Base-by-base conservation (phyloP, 2,797 vertebrate species). In the Podargus strigoides region DNA sequence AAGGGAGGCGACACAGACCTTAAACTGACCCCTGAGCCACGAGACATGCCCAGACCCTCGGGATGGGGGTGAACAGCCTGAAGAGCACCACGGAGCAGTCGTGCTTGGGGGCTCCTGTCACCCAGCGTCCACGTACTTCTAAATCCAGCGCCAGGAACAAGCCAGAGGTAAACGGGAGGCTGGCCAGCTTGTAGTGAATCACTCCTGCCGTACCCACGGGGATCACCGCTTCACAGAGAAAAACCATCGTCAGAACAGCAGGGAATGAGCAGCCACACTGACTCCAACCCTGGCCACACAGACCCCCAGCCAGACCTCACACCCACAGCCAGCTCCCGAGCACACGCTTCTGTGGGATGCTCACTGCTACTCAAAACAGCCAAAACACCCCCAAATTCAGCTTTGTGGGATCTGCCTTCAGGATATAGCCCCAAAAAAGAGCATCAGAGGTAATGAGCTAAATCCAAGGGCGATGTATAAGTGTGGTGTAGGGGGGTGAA, bases 11-110 rank as follows among this genome's bases (percentile, higher is more conserved):
- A 49, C 37, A 3, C 2, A 0, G 23, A 6, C 0, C 0, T 63
- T 20, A 16, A 9, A 27, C 22, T 1, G 0, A 10, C 1, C 34
- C 13, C 14, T 4, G 5, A 62, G 55, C 36, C 3, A 0, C 0
- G 0, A 23, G 18, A 52, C 18, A 2, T 0, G 21, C 27, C 42
- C 36, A 13, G 41, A 9, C 4, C 32, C 32, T 20, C 0, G 0
- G 32, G 84, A 15, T 32, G 28, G 32, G 64, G 19, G 14, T 5
- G 53, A 67, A 20, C 13, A 9, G 24, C 7, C 22, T 12, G 82
- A 44, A 37, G n/a, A n/a, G n/a, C n/a, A n/a, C n/a, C n/a, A n/a
- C n/a, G n/a, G n/a, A n/a, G n/a, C n/a, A n/a, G n/a, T n/a, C n/a
- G n/a, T n/a, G n/a, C n/a, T n/a, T n/a, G n/a, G n/a, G n/a, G n/a